A percentile compares a stretch with the other conserved stretches of the same genome.
Conservation (phyloP, 1,140 invertebrate species). For the Theocolax elegans region DNA sequence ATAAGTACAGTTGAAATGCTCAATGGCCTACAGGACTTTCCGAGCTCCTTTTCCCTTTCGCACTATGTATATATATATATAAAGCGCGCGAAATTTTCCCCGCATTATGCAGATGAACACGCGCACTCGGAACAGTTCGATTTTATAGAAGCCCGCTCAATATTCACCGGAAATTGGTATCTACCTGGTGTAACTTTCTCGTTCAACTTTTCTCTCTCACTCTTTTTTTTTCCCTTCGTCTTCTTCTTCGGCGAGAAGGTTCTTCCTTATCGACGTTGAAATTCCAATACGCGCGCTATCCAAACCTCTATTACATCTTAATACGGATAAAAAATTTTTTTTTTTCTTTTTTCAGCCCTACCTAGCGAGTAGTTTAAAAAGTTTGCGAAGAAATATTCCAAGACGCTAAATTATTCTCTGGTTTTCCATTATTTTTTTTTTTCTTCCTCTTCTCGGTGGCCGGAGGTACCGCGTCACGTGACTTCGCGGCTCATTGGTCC, state of each 20-base stretch:
- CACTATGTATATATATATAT: not conserved
- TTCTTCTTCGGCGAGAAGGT: too few relatives aligned
- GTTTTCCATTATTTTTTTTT: too few relatives aligned
- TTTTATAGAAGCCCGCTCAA: constrained; percentile 8
- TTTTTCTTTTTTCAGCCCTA: too few relatives aligned
- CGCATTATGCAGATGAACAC: constrained; percentile 29
- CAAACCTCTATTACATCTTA: too few relatives aligned
- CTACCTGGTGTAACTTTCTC: constrained; percentile 1
- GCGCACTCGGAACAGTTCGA: constrained; percentile 8
- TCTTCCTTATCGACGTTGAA: too few relatives aligned
- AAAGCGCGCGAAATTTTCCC: not conserved
- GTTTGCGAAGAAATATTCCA: too few relatives aligned
- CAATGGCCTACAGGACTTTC: constrained; percentile 1
- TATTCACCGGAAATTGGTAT: constrained; percentile 19
- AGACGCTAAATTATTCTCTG: too few relatives aligned
- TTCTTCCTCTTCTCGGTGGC: too few relatives aligned
- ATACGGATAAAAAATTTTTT: too few relatives aligned
- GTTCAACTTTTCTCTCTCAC: not conserved
- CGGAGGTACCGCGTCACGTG: not conserved
- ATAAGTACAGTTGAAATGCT: not conserved
- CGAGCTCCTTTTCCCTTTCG: not conserved
- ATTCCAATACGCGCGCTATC: constrained; percentile 4
- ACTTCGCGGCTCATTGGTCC: not conserved
- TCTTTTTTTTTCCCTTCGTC: not conserved
- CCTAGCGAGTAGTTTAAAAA: too few relatives aligned